These are phyloP conservation scores for Pristionchus exspectatus DNA, from an alignment of 2,888 invertebrate species.

Conservation along the genomic window DNA sequence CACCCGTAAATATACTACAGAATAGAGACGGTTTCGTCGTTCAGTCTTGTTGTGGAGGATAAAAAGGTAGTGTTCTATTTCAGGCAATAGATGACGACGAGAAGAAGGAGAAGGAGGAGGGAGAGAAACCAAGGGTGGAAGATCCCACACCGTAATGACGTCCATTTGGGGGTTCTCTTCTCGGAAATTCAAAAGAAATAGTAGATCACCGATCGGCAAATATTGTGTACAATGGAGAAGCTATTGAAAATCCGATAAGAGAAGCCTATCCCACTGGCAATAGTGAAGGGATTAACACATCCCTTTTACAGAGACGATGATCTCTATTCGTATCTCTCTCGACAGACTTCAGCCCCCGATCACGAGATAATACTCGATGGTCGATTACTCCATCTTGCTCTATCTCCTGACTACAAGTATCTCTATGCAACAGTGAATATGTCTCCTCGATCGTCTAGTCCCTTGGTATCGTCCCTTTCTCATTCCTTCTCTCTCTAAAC, in stretches of 20 bases:
- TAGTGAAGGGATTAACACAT: background rate
- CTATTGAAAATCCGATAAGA: background rate
- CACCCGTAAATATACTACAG: background rate
- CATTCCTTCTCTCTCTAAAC: background rate
- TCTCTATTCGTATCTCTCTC: slow-evolving; percentile 35
- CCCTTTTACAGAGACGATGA: slow-evolving; percentile 21
- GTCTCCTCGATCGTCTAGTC: background rate
- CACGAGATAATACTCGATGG: slow-evolving; percentile 50
- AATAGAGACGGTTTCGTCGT: background rate
- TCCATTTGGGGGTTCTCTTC: background rate
- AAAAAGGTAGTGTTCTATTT: background rate
- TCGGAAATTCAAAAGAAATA: background rate
- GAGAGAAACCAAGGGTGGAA: background rate
- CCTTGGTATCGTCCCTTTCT: background rate
- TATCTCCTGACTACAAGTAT: slow-evolving; percentile 47
- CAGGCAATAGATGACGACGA: slow-evolving; percentile 1
- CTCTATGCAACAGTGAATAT: slow-evolving; percentile 46
- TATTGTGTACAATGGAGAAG: background rate
- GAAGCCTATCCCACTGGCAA: background rate
- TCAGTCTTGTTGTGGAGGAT: slow-evolving; percentile 10
- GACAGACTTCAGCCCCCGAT: slow-evolving; percentile 19
- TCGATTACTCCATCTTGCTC: slow-evolving; percentile 1
- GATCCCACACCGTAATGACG: slow-evolving; percentile 14
- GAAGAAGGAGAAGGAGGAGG: slow-evolving; percentile 11
- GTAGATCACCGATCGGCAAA: background rate